phyloP scores from a whole-genome alignment of 30 jellyfish, hydroid and myxozoan genomes.

The Chironex yamaguchii region DNA sequence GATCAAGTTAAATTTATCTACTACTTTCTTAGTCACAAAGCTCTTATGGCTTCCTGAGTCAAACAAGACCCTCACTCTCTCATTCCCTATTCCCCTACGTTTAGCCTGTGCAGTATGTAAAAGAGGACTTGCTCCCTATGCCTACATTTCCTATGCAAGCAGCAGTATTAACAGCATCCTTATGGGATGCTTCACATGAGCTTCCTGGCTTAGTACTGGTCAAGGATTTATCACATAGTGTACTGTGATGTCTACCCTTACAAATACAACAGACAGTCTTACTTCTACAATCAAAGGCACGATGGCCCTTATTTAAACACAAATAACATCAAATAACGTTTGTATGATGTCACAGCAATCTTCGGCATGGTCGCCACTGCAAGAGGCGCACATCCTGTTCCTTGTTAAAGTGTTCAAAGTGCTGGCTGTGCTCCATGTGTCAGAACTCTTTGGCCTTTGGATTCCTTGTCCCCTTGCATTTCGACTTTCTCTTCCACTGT shows the following conservation, averaged over 20 bases:
- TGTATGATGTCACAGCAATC: neutral
- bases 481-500: no score
- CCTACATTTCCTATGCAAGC: neutral
- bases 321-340: neutral
- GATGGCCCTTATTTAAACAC: neutral
- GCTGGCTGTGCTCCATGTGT: no score
- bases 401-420: no score
- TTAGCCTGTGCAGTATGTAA: constrained; percentile 35
- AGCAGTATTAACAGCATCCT: neutral
- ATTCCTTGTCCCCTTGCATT: no score
- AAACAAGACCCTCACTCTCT: neutral
- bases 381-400: constrained; percentile 14
- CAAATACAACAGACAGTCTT: neutral
- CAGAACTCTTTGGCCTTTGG: no score
- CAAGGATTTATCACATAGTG: neutral
- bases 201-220: neutral
- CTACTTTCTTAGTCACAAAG: constrained; percentile 16
- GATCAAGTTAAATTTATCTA: neutral
- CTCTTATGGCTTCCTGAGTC: constrained; percentile 34
- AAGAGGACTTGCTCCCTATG: constrained; percentile 27
- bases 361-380: constrained; percentile 39
- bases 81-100: neutral
- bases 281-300: neutral
- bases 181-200: neutral
- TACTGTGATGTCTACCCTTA: neutral